Evolutionary conservation across 2,797 vertebrate species (phyloP).

Genomic region (Argentina silus): DNA sequence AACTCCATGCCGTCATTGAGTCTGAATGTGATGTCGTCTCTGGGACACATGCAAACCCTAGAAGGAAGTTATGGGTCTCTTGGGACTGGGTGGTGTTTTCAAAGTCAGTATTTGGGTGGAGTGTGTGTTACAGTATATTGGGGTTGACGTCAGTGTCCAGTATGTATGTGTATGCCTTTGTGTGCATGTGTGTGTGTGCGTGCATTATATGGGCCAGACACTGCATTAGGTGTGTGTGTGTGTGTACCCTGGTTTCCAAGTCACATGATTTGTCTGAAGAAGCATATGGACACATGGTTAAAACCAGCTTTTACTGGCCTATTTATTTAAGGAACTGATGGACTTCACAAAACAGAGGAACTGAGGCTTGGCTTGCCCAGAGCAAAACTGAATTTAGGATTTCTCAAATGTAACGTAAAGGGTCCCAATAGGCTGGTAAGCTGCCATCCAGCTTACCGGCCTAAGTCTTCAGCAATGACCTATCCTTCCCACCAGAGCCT

Average conservation of each 20-base stretch:
- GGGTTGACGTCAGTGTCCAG: neutral
- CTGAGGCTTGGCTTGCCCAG: too few relatives aligned
- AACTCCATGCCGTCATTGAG: slow-evolving; percentile 26
- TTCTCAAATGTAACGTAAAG: too few relatives aligned
- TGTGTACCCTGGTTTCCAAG: neutral
- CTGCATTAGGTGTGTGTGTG: neutral
- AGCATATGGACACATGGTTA: neutral
- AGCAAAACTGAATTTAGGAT: too few relatives aligned
- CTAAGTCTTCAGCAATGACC: too few relatives aligned
- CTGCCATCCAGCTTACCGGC: too few relatives aligned
- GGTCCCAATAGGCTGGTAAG: too few relatives aligned
- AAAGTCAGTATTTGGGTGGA: slow-evolving; percentile 61
- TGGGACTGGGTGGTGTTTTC: slow-evolving; percentile 51
- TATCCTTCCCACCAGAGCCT: too few relatives aligned
- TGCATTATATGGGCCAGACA: neutral
- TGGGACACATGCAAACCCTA: slow-evolving; percentile 30
- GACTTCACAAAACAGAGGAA: too few relatives aligned
- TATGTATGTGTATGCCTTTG: neutral
- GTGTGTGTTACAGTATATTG: slow-evolving; percentile 1
- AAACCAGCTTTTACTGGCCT: too few relatives aligned
- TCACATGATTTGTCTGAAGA: neutral
- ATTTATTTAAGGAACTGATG: too few relatives aligned
- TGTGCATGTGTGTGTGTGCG: slow-evolving; percentile 20
- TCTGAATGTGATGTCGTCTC: slow-evolving; percentile 3
- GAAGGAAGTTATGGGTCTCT: slow-evolving; percentile 36